phyloP scores from a whole-genome alignment of 2,797 vertebrate genomes.

The Danio jaintianensis region DNA sequence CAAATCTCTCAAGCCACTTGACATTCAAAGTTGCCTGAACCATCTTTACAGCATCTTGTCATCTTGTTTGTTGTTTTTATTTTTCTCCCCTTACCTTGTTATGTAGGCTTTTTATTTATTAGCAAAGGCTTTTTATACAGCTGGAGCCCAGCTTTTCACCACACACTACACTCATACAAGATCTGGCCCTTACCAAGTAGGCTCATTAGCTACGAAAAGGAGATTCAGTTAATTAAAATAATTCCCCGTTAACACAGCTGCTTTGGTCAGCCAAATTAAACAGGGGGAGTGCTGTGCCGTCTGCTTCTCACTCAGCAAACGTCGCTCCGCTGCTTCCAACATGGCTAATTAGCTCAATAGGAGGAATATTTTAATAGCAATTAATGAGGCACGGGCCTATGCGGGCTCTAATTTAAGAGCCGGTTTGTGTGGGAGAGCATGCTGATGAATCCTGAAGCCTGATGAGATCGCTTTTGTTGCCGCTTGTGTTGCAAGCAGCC shows the following conservation, averaged over 20 bases:
- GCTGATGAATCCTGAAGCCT: slow-evolving; percentile 51
- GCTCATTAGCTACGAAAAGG: slow-evolving; percentile 75
- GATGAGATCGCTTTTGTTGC: slow-evolving; percentile 35
- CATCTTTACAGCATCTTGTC: slow-evolving; percentile 36
- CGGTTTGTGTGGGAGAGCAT: slow-evolving; percentile 51
- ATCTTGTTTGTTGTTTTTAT: slow-evolving; percentile 6
- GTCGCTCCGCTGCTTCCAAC: slow-evolving; percentile 65
- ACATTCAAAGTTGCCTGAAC: slow-evolving; percentile 35
- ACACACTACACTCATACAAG: slow-evolving; percentile 20
- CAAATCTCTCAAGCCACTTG: slow-evolving; percentile 27
- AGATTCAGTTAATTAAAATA: slow-evolving; percentile 77
- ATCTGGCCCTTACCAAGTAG: slow-evolving; percentile 65
- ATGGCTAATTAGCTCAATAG: slow-evolving; percentile 79
- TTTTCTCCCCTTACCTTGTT: slow-evolving; percentile 55
- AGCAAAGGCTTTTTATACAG: slow-evolving; percentile 16
- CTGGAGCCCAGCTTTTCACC: slow-evolving; percentile 32
- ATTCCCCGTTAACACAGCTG: slow-evolving; percentile 71
- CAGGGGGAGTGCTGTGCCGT: slow-evolving; percentile 71
- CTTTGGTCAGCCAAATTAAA: slow-evolving; percentile 76
- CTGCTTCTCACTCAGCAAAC: slow-evolving; percentile 67
- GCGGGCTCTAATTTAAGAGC: slow-evolving; percentile 61
- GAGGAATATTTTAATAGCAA: slow-evolving; percentile 75
- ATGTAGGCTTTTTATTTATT: slow-evolving; percentile 50
- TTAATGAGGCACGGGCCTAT: slow-evolving; percentile 61
- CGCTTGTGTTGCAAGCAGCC: slow-evolving; percentile 20